A percentile compares a stretch with the other conserved stretches of the same genome.
These are phyloP conservation scores for Asobara japonica DNA, from an alignment of 1,140 invertebrate genomes.

Conservation along the genomic window DNA sequence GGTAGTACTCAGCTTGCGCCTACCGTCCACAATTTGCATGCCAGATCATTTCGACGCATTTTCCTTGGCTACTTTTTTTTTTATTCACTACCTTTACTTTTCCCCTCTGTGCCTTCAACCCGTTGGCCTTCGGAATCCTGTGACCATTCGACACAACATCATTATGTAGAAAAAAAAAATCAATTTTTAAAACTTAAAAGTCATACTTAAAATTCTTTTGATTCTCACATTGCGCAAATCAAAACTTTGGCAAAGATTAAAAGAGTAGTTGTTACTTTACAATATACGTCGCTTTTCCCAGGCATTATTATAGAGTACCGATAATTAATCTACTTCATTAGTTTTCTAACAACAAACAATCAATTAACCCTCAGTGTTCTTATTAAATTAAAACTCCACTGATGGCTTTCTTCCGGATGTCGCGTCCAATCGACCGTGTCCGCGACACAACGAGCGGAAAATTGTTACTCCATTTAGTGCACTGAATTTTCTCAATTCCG, in stretches of 20 bases:
- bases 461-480: neutral
- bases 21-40: constrained; percentile 40
- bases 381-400: too few relatives aligned
- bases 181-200: too few relatives aligned
- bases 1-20: constrained; percentile 30
- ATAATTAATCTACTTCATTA: neutral
- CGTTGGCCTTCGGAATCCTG: constrained; percentile 8
- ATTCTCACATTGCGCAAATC: too few relatives aligned
- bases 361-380: neutral
- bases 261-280: too few relatives aligned
- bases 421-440: constrained; percentile 21
- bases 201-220: too few relatives aligned
- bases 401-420: constrained; percentile 3
- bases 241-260: too few relatives aligned
- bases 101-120: neutral
- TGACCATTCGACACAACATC: too few relatives aligned
- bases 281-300: too few relatives aligned
- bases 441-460: constrained; percentile 18
- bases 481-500: neutral
- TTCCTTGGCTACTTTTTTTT: neutral
- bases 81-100: constrained; percentile 15
- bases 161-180: too few relatives aligned
- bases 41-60: constrained; percentile 18
- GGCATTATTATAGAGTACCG: too few relatives aligned
- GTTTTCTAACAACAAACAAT: neutral